Conservation (phyloP, 2,888 invertebrate species). For the Margaritifera margaritifera region DNA sequence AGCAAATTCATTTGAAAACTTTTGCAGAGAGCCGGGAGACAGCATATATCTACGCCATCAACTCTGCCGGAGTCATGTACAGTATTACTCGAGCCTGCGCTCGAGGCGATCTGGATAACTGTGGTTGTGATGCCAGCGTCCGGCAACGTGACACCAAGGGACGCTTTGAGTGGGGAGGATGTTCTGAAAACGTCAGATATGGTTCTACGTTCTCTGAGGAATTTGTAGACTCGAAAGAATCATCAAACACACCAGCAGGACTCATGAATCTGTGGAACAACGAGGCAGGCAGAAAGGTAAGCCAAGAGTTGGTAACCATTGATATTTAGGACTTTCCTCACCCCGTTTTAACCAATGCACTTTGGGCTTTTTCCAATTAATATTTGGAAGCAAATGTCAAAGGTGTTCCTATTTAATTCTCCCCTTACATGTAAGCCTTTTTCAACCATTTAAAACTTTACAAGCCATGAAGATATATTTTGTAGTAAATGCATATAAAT, state of each 20-base stretch:
- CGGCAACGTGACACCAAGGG: conserved; percentile 81
- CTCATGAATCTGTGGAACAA: conserved; percentile 94
- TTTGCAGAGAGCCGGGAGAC: conserved; percentile 88
- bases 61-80: conserved; percentile 91
- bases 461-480: no score
- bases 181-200: conserved; percentile 84
- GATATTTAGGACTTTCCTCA: no score
- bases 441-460: no score
- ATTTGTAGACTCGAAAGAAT: conserved; percentile 88
- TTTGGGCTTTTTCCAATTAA: no score
- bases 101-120: conserved; percentile 83
- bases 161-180: conserved; percentile 89
- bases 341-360: no score
- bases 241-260: conserved; percentile 80
- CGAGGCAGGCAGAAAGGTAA: conserved; percentile 90
- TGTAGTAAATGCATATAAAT: no score
- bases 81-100: conserved; percentile 88
- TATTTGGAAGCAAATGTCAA: no score
- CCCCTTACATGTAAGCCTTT: no score
- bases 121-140: conserved; percentile 89
- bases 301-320: conserved; percentile 38
- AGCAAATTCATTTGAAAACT: neutral
- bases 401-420: no score
- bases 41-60: conserved; percentile 90
- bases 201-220: conserved; percentile 89